Conservation (phyloP, 2,113 vertebrate species). For the Xiphophorus maculatus region DNA sequence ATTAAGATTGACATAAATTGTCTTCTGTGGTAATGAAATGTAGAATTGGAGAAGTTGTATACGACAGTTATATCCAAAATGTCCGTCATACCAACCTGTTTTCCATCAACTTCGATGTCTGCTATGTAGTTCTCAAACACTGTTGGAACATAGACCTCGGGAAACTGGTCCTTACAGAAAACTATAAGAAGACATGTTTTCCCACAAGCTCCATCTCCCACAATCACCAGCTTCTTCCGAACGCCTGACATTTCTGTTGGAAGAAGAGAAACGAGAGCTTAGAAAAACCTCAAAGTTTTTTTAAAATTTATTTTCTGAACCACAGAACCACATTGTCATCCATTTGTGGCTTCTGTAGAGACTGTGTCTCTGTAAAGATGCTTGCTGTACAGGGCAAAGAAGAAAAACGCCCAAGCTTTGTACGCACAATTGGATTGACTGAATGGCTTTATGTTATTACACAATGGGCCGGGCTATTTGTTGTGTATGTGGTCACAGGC, state of each 20-base stretch:
- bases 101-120: conserved; percentile 95
- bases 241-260: conserved; percentile 90
- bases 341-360: background rate
- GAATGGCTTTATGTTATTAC: background rate
- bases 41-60: too few species aligned
- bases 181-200: conserved; percentile 98
- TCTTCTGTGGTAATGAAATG: background rate
- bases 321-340: background rate
- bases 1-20: background rate
- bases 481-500: background rate
- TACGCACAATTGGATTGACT: background rate
- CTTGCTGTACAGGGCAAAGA: background rate
- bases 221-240: conserved; percentile 98
- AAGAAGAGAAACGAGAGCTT: background rate
- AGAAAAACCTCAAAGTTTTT: background rate
- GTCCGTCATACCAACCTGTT: conserved; percentile 86
- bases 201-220: conserved; percentile 96
- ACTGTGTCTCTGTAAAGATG: background rate
- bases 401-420: background rate
- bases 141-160: conserved; percentile 95
- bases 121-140: conserved; percentile 99
- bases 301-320: too few species aligned
- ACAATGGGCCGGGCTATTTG: background rate
- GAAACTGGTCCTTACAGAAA: conserved; percentile 99
- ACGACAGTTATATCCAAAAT: background rate